Base-by-base conservation (phyloP, 1,140 invertebrate genomes). In the Ips nitidus region DNA sequence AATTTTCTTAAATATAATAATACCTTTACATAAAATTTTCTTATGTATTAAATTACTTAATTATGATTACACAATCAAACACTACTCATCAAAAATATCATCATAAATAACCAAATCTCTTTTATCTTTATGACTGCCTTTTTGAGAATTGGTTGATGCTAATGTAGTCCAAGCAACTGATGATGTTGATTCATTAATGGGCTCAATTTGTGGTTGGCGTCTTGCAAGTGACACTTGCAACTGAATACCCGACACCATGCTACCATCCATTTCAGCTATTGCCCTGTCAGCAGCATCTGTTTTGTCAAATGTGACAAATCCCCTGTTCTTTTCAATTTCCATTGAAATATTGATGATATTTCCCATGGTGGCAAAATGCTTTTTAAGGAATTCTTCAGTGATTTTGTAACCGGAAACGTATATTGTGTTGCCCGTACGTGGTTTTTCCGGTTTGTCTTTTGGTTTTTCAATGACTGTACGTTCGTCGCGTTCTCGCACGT, bases 241-340 rank as follows among this genome's bases (percentile, higher is more conserved):
- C 63, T 90, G 88, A 62, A 93, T 89, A 55, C 92, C 92, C 73
- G 85, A 89, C 22, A 91, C 89, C 84, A 88, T 90, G 75, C 86
- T 90, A 38, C 91, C 90, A 83, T 96, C 92, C 83, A 96, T 89
- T 83, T 95, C 91, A 64, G 87, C 85, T 71, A 97, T 95, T 1
- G 95, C 94, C 75, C 90, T 87, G 57, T 94, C 90, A 7, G 94
- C 93, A 43, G 90, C 87, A 71, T 96, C 94, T 22, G 91, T 84
- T 76, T 93, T 94, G 71, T 96, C 94, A 84, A 97, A 98, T 2
- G 94, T 95, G 4, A 98, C 87, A 83, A 96, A 97, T 5, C 93
- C 94, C 78, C 94, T 93, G 80, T 93, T 89, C 82, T 93, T 94
- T 72, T 94, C 92, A 73, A 88, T 86, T 82, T 96, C 93, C 90